Evolutionary conservation across 2,888 invertebrate genomes (phyloP).

Genomic region (Microdon myrmicae): DNA sequence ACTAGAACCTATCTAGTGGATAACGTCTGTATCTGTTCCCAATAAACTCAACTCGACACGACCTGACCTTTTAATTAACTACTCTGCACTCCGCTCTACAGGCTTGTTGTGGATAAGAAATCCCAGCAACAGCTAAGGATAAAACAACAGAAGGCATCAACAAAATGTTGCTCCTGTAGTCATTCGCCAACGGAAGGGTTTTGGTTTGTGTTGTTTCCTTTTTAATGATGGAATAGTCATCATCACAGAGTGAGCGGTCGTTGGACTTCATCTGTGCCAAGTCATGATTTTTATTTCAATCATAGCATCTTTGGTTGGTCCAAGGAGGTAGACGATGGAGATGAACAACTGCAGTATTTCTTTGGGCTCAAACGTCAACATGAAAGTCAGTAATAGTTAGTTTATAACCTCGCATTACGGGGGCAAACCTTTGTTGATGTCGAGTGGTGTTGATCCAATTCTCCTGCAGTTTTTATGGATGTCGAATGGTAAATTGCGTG

Average conservation of each 20-base stretch:
- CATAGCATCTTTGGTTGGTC: too few relatives aligned
- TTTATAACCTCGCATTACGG: too few relatives aligned
- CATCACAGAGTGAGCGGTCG: conserved; percentile 1
- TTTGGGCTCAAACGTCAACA: too few relatives aligned
- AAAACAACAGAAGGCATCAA: conserved; percentile 1
- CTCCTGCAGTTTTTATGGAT: too few relatives aligned
- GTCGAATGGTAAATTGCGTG: too few relatives aligned
- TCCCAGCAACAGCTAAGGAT: conserved; percentile 6
- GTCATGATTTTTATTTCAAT: conserved; percentile 40
- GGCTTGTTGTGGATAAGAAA: conserved; percentile 6
- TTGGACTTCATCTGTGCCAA: conserved; percentile 18
- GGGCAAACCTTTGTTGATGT: too few relatives aligned
- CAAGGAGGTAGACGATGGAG: too few relatives aligned
- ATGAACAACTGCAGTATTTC: too few relatives aligned
- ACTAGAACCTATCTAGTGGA: too few relatives aligned
- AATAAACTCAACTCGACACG: conserved; percentile 51
- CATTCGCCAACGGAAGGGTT: conserved; percentile 10
- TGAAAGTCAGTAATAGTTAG: too few relatives aligned
- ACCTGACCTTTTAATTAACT: conserved; percentile 53
- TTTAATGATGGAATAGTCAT: conserved; percentile 46
- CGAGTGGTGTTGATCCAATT: too few relatives aligned
- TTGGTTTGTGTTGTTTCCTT: conserved; percentile 17
- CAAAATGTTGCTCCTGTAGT: not conserved
- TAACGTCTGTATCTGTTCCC: conserved; percentile 20
- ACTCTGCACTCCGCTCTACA: conserved; percentile 18